Conservation (phyloP, 1,140 invertebrate genomes). For the Drosophila mayri region DNA sequence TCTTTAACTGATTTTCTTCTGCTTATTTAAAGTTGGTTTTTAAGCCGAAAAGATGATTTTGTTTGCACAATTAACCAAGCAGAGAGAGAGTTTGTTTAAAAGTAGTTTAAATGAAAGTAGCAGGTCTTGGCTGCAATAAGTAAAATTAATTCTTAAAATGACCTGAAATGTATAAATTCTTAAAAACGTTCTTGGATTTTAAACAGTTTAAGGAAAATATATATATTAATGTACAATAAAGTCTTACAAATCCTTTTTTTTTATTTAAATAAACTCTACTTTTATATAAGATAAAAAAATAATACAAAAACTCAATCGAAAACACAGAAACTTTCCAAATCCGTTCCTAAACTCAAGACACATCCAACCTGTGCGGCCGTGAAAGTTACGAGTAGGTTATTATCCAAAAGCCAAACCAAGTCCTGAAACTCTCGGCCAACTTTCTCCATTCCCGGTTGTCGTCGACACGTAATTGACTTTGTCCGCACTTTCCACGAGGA, state of each 20-base stretch:
- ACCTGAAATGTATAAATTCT: too few relatives aligned
- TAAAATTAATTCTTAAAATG: too few relatives aligned
- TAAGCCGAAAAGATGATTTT: slow-evolving; percentile 4
- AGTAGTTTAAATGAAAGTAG: background rate
- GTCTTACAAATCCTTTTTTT: too few relatives aligned
- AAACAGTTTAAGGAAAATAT: too few relatives aligned
- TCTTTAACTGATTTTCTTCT: slow-evolving; percentile 9
- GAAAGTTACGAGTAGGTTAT: slow-evolving; percentile 22
- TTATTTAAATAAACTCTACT: background rate
- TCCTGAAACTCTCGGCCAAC: slow-evolving; percentile 34
- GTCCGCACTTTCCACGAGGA: slow-evolving; percentile 38
- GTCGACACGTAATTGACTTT: slow-evolving; percentile 76
- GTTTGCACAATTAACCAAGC: background rate
- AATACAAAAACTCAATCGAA: background rate
- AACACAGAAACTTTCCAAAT: slow-evolving; percentile 11
- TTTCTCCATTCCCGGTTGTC: slow-evolving; percentile 39
- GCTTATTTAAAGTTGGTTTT: slow-evolving; percentile 11
- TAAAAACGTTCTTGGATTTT: too few relatives aligned
- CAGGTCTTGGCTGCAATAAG: too few relatives aligned
- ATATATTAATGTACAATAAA: too few relatives aligned
- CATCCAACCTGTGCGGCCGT: slow-evolving; percentile 13
- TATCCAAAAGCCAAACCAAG: slow-evolving; percentile 32
- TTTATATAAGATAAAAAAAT: background rate
- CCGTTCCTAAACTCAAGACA: background rate
- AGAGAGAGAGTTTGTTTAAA: background rate